A percentile compares a stretch with the other conserved stretches of the same genome.
These are phyloP conservation scores for Halcyon malimbica DNA, from an alignment of 2,113 vertebrate genomes.

Conservation along the genomic window DNA sequence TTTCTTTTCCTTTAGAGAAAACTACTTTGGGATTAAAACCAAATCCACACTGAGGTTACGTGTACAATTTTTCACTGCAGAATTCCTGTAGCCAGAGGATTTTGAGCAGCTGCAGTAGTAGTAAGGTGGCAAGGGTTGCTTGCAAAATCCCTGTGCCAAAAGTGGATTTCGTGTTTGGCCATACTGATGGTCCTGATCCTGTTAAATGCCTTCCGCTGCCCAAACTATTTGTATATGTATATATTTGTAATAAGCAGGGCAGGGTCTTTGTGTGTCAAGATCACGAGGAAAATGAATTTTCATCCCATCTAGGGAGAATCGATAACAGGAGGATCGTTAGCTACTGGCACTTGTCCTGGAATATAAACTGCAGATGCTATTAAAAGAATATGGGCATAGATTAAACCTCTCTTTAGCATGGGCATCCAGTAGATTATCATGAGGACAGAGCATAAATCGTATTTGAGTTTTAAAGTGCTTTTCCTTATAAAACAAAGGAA, in stretches of 20 bases:
- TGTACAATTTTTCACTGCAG: not conserved
- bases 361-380: not conserved
- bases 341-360: constrained; percentile 16
- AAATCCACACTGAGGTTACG: not conserved
- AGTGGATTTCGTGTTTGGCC: not conserved
- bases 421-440: not conserved
- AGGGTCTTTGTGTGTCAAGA: not conserved
- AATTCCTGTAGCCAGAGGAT: not conserved
- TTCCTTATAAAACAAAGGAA: not conserved
- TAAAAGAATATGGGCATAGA: not conserved
- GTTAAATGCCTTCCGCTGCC: not conserved
- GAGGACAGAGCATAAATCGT: not conserved
- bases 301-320: not conserved
- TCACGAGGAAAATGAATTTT: not conserved
- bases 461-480: not conserved
- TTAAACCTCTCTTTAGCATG: not conserved
- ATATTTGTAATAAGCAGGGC: not conserved
- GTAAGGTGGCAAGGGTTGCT: not conserved
- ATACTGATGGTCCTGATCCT: not conserved
- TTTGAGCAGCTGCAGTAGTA: not conserved
- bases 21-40: not conserved
- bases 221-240: not conserved
- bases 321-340: not conserved
- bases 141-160: not conserved
- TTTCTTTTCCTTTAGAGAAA: not conserved